These are phyloP conservation scores for Nephrotoma appendiculata DNA, from an alignment of 2,888 invertebrate species.

Conservation along the genomic window DNA sequence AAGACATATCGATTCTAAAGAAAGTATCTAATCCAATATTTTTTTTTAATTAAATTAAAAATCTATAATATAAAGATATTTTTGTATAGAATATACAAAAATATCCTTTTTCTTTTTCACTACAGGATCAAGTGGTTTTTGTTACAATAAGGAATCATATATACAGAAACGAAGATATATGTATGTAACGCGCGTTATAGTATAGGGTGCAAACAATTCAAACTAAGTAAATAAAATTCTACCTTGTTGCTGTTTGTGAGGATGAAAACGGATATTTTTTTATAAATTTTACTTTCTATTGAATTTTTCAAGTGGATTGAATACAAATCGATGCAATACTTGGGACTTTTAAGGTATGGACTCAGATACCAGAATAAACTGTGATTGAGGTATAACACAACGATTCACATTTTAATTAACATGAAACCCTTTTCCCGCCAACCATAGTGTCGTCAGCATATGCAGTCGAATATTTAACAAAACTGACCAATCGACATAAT, in stretches of 20 bases:
- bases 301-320: neutral
- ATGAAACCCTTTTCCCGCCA: neutral
- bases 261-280: neutral
- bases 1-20: neutral
- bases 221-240: neutral
- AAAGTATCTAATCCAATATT: neutral
- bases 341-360: neutral
- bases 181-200: neutral
- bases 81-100: neutral
- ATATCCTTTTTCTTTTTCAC: neutral
- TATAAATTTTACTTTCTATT: neutral
- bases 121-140: neutral
- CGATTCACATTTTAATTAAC: neutral
- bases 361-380: neutral
- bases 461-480: neutral
- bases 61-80: neutral
- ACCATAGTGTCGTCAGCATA: neutral
- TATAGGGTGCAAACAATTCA: neutral
- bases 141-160: neutral
- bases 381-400: neutral
- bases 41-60: neutral
- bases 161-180: neutral
- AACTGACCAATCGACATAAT: neutral
- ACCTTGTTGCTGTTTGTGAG: neutral
- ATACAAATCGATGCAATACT: neutral